These are phyloP conservation scores for Koerneria pararmatus DNA, from an alignment of 2,888 invertebrate species.

Conservation along the genomic window DNA sequence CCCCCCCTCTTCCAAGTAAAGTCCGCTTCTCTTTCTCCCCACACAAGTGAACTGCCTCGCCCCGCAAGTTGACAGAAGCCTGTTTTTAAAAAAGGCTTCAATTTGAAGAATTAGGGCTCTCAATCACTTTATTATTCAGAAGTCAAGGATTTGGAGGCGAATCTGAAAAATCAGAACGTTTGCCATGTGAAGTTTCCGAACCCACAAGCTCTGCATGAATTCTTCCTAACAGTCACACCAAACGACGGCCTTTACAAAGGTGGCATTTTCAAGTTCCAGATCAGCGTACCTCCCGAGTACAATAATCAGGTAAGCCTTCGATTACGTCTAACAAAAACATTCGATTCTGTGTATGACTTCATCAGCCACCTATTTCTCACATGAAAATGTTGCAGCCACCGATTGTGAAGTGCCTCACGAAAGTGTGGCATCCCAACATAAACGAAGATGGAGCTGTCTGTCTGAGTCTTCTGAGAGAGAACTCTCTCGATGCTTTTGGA, in stretches of 20 bases:
- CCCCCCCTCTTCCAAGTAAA: too few species aligned
- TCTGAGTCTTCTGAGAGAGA: conserved; percentile 81
- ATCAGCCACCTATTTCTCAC: too few species aligned
- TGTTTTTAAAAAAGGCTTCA: too few species aligned
- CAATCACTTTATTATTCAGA: conserved; percentile 58
- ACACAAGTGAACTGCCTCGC: too few species aligned
- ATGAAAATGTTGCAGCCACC: conserved; percentile 85
- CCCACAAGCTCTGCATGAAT: conserved; percentile 77
- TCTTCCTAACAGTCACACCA: conserved; percentile 71
- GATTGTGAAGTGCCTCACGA: conserved; percentile 82
- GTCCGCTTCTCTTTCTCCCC: too few species aligned
- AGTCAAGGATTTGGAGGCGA: conserved; percentile 75
- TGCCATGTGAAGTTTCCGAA: conserved; percentile 78
- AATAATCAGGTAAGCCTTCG: conserved; percentile 82
- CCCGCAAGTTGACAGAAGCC: background rate
- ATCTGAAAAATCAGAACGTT: conserved; percentile 70
- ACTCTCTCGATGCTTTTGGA: conserved; percentile 81
- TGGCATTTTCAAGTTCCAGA: conserved; percentile 79
- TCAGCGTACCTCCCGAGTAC: conserved; percentile 86
- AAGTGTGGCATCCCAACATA: conserved; percentile 93
- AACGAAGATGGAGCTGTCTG: conserved; percentile 88
- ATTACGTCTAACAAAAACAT: background rate
- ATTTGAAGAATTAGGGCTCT: conserved; percentile 22
- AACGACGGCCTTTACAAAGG: conserved; percentile 85
- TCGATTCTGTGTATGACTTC: background rate